Base-by-base conservation (phyloP, 2,113 vertebrate genomes). In the Perca fluviatilis region DNA sequence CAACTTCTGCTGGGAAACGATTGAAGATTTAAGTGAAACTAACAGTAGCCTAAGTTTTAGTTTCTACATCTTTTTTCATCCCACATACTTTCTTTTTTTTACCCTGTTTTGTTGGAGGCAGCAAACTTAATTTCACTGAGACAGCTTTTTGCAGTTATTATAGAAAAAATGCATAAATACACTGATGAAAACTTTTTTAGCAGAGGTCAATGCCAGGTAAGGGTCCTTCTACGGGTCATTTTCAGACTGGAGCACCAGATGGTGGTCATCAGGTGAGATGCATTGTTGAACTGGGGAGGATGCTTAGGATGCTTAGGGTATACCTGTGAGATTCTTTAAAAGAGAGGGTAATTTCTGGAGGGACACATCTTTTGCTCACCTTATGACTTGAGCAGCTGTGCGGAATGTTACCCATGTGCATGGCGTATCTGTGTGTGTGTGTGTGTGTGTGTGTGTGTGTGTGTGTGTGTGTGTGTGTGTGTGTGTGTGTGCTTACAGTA, bases 341-440 rank as follows among this genome's bases (percentile, higher is more conserved):
- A 86, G 53, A 57, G 36, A 57, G 18, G 49, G n/a, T 68, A 69
- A 82, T 88, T 90, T 89, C 82, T 74, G 30, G 76, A 85, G 72
- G 86, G 54, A 56, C 36, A 9, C 53, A 69, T 82, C 77, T 76
- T 85, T 67, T 63, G 49, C 74, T 91, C 80, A 89, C 88, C 90
- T 88, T 63, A 61, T 77, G 83, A 83, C 88, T 82, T 11, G 51
- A 47, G 63, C 30, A 40, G 87, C 82, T 62, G 68, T 16, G 5
- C 62, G 71, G 75, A 83, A 74, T 78, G 77, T 86, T 72, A 63
- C 65, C 61, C 47, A 6, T 69, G 67, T 78, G 54, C 50, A 19
- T 36, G 74, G 72, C 43, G 56, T 72, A 21, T 57, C n/a, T 46
- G 21, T 49, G 53, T 53, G 64, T 30, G 27, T 30, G 74, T 27